Evolutionary conservation across 2,113 vertebrate species (phyloP).

Genomic region (Trachemys scripta): DNA sequence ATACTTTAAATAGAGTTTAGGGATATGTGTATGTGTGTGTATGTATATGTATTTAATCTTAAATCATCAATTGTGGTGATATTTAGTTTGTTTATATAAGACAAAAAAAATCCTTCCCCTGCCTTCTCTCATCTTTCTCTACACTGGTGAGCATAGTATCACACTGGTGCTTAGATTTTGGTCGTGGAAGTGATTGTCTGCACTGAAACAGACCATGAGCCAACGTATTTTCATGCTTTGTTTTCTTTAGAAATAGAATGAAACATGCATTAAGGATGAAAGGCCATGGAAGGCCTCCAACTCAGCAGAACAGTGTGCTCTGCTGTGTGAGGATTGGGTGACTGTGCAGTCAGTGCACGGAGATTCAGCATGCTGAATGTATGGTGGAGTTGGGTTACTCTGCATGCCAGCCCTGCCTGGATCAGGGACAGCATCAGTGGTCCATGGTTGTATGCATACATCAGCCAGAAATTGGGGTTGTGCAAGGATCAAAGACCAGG

Average conservation of each 20-base stretch:
- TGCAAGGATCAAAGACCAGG: not conserved
- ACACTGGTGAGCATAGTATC: not conserved
- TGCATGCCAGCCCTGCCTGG: not conserved
- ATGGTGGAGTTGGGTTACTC: not conserved
- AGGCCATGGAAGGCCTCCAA: not conserved
- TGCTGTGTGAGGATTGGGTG: not conserved
- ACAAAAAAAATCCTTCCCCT: not conserved
- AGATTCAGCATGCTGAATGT: not conserved
- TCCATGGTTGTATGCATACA: not conserved
- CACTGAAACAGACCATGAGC: not conserved
- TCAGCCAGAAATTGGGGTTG: not conserved
- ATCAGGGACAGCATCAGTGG: not conserved
- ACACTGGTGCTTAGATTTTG: not conserved
- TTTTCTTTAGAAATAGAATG: not conserved
- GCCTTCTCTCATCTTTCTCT: not conserved
- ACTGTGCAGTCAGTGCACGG: not conserved
- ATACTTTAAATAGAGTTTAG: not conserved
- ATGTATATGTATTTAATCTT: not conserved
- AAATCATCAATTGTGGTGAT: not conserved
- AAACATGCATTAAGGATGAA: not conserved
- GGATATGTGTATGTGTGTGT: too few species aligned
- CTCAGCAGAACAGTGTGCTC: not conserved
- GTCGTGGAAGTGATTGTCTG: not conserved
- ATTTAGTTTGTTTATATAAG: not conserved
- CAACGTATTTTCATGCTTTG: not conserved